phyloP scores from a whole-genome alignment of 2,888 invertebrate genomes.

The Pachycephus smyrnensis region DNA sequence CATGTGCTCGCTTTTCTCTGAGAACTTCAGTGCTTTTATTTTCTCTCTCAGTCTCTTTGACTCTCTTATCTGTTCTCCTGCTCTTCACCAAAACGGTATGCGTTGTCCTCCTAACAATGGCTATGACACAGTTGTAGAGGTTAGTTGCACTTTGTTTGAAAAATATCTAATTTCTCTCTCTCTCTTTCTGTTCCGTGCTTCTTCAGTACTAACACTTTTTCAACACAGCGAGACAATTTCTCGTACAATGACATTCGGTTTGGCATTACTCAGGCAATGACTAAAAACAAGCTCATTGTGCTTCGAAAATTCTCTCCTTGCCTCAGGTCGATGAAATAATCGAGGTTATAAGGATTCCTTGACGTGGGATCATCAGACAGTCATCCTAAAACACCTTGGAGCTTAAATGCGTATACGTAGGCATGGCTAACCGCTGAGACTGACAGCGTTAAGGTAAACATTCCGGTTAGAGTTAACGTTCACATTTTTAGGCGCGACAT shows the following conservation, averaged over 20 bases:
- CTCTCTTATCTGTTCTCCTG: not conserved
- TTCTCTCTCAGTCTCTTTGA: not conserved
- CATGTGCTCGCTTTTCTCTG: not conserved
- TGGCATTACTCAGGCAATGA: not conserved
- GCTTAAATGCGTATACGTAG: not conserved
- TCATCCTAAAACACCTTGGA: not conserved
- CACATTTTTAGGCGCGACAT: conserved; percentile 6
- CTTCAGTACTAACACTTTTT: not conserved
- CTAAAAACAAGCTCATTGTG: not conserved
- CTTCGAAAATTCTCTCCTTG: not conserved
- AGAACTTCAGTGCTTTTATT: not conserved
- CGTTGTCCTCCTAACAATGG: not conserved
- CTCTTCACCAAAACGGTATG: not conserved
- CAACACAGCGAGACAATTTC: not conserved
- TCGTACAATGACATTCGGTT: not conserved
- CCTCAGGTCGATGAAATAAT: not conserved
- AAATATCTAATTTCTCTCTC: not conserved
- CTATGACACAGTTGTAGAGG: not conserved
- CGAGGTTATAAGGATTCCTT: not conserved
- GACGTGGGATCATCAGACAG: not conserved
- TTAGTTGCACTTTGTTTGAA: not conserved
- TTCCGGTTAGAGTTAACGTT: conserved; percentile 5
- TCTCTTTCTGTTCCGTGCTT: not conserved
- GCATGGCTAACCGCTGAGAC: not conserved
- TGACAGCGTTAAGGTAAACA: conserved; percentile 6